phyloP scores from a whole-genome alignment of 2,113 vertebrate genomes.

The Cochlearius cochlearius region DNA sequence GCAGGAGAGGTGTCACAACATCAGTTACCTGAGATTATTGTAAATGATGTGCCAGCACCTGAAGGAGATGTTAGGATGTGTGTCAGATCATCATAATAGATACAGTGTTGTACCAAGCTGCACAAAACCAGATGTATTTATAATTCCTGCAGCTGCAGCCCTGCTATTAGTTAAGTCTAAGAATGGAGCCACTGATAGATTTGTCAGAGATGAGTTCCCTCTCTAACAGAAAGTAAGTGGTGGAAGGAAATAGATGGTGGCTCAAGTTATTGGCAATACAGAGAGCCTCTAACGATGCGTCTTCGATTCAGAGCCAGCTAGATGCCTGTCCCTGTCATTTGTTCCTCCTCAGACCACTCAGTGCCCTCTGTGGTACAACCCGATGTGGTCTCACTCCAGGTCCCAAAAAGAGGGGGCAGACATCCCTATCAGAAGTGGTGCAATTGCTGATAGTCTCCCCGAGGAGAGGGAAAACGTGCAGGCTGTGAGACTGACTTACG shows the following conservation, averaged over 20 bases:
- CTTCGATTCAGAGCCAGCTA: neutral
- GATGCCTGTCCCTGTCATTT: neutral
- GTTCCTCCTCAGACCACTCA: neutral
- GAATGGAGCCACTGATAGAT: slow-evolving; percentile 49
- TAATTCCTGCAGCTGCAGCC: slow-evolving; percentile 74
- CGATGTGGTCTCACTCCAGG: neutral
- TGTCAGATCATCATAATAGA: slow-evolving; percentile 73
- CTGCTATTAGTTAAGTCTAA: slow-evolving; percentile 67
- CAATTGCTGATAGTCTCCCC: neutral
- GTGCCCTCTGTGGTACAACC: neutral
- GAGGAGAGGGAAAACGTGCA: neutral
- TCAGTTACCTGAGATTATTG: slow-evolving; percentile 70
- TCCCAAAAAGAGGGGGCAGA: neutral
- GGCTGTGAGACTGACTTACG: neutral
- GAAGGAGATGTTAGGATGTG: slow-evolving; percentile 69
- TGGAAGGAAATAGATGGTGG: slow-evolving; percentile 40
- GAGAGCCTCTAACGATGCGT: neutral
- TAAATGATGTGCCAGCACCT: slow-evolving; percentile 71
- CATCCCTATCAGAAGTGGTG: neutral
- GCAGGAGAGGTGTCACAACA: slow-evolving; percentile 45
- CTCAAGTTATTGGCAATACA: neutral
- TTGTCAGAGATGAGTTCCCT: slow-evolving; percentile 48
- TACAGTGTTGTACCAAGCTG: slow-evolving; percentile 67
- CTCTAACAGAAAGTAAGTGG: slow-evolving; percentile 43
- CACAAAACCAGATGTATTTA: slow-evolving; percentile 75